A percentile compares a stretch with the other conserved stretches of the same genome.
Conservation (phyloP, 1,140 invertebrate species). For the Drosophila lacteicornis region DNA sequence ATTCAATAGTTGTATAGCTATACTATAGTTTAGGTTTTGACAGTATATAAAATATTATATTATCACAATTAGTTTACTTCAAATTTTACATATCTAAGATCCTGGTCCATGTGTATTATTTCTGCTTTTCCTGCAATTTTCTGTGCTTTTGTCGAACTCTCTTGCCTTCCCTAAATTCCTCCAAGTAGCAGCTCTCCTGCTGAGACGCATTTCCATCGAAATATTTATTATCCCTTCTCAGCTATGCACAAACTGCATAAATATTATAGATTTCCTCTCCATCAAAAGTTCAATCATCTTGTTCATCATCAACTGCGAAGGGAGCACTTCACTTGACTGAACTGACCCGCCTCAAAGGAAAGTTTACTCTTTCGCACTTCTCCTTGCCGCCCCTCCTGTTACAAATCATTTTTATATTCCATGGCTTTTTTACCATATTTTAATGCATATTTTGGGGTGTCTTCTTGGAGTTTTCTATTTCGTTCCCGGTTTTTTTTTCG, state of each 20-base stretch:
- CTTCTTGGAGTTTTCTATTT: slow-evolving; percentile 19
- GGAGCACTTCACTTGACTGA: slow-evolving; percentile 46
- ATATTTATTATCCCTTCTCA: slow-evolving; percentile 15
- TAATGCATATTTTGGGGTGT: slow-evolving; percentile 57
- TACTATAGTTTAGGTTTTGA: no score
- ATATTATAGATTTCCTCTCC: slow-evolving; percentile 38
- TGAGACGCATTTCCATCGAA: slow-evolving; percentile 5
- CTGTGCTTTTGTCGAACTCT: not conserved
- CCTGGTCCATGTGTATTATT: no score
- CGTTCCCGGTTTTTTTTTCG: not conserved
- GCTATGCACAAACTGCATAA: slow-evolving; percentile 41
- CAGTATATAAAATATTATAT: no score
- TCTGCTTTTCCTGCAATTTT: not conserved
- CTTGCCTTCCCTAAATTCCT: not conserved
- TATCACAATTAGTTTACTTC: no score
- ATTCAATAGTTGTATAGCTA: no score
- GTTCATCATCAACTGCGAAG: slow-evolving; percentile 35
- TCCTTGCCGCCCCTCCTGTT: not conserved
- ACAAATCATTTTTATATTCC: slow-evolving; percentile 28
- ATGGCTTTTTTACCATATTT: slow-evolving; percentile 16
- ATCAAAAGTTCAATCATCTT: slow-evolving; percentile 46
- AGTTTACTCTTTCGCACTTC: slow-evolving; percentile 36
- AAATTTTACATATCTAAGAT: no score
- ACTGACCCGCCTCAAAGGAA: slow-evolving; percentile 32
- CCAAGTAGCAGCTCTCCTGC: not conserved